These are phyloP conservation scores for Exaiptasia diaphana DNA, from an alignment of 64 coral and sea anemone species.

Conservation along the genomic window DNA sequence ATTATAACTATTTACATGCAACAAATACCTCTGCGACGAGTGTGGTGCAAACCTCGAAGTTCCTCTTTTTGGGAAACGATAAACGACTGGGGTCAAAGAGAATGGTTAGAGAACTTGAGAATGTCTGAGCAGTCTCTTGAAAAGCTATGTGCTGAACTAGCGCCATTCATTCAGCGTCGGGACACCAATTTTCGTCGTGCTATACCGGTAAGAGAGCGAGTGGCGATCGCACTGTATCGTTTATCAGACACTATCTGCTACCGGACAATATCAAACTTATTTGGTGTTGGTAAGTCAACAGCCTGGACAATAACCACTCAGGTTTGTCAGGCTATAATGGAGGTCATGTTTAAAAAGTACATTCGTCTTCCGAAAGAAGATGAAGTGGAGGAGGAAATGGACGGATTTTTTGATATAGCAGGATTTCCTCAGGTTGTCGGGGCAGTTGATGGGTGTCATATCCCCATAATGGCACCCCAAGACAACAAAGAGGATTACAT, in stretches of 20 bases:
- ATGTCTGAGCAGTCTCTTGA: constrained; percentile 18
- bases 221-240: constrained; percentile 14
- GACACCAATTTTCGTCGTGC: constrained; percentile 23
- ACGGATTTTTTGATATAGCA: background rate
- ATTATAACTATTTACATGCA: too few species aligned
- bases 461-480: constrained; percentile 37
- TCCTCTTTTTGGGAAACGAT: constrained; percentile 11
- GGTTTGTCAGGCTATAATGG: background rate
- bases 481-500: constrained; percentile 2
- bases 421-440: constrained; percentile 51
- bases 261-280: background rate
- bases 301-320: background rate
- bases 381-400: background rate
- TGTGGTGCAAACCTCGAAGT: constrained; percentile 14
- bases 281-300: constrained; percentile 39
- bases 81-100: constrained; percentile 27
- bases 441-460: constrained; percentile 41
- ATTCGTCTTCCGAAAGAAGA: background rate
- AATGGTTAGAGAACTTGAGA: constrained; percentile 19
- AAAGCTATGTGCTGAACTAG: constrained; percentile 35
- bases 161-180: background rate
- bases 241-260: constrained; percentile 1
- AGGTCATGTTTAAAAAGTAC: background rate
- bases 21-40: background rate
- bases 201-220: background rate